Conservation (phyloP, 2,113 vertebrate species). For the Ameiurus melas region DNA sequence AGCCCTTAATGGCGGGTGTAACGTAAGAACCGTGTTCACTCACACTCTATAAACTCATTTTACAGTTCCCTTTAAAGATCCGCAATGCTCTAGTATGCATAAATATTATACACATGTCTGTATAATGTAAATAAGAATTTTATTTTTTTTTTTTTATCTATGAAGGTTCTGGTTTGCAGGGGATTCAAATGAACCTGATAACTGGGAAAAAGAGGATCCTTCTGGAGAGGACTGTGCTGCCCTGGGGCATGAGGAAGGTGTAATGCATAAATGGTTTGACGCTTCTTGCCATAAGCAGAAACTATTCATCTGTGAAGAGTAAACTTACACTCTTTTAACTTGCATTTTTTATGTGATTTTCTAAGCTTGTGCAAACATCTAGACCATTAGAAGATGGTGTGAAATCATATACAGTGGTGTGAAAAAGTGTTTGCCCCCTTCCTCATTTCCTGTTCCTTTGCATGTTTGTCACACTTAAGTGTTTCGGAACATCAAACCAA, state of each 20-base stretch:
- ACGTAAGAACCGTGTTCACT: slow-evolving; percentile 7
- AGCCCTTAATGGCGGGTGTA: slow-evolving; percentile 14
- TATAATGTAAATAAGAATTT: too few relatives aligned
- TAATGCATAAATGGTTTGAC: slow-evolving; percentile 55
- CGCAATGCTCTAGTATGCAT: too few relatives aligned
- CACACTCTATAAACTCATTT: background rate
- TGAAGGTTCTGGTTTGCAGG: slow-evolving; percentile 33
- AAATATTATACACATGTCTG: too few relatives aligned
- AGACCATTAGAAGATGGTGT: background rate
- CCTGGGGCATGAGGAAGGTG: slow-evolving; percentile 1
- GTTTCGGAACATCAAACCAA: too few relatives aligned
- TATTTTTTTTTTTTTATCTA: background rate
- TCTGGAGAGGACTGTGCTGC: slow-evolving; percentile 42
- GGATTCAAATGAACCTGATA: slow-evolving; percentile 31
- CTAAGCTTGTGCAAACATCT: background rate
- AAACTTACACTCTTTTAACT: too few relatives aligned
- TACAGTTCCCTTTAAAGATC: background rate
- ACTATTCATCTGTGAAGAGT: too few relatives aligned
- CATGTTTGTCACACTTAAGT: too few relatives aligned
- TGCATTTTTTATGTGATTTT: background rate
- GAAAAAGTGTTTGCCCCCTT: too few relatives aligned
- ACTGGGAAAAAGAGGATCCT: slow-evolving; percentile 9
- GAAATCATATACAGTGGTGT: too few relatives aligned
- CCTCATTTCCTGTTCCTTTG: too few relatives aligned
- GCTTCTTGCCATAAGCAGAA: too few relatives aligned